Evolutionary conservation across 2,888 invertebrate species (phyloP).

Genomic region (Lymantria monacha): DNA sequence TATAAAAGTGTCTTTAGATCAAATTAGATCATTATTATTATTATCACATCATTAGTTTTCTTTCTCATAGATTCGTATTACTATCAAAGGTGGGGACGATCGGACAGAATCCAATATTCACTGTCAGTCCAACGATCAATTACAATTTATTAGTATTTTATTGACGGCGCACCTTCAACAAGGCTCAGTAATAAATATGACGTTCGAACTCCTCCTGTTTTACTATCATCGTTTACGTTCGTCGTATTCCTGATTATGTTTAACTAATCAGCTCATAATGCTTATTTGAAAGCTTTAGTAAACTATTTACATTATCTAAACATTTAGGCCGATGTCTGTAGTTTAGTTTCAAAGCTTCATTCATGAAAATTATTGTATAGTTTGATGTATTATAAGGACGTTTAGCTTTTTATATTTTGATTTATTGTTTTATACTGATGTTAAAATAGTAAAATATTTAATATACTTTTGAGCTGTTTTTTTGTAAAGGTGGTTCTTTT

Average conservation of each 20-base stretch:
- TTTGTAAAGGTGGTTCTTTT: no score
- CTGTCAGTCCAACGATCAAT: slow-evolving; percentile 15
- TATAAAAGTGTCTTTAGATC: no score
- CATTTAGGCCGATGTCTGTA: no score
- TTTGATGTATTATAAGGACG: no score
- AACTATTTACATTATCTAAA: background rate
- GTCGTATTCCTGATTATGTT: slow-evolving; percentile 1
- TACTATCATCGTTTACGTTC: slow-evolving; percentile 23
- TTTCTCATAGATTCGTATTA: background rate
- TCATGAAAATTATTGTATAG: no score
- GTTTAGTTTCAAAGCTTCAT: no score
- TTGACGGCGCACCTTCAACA: slow-evolving; percentile 24
- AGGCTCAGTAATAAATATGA: slow-evolving; percentile 12
- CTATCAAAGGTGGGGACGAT: background rate
- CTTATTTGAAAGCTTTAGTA: background rate
- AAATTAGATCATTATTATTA: no score
- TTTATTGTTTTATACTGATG: no score
- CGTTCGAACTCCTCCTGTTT: slow-evolving; percentile 31
- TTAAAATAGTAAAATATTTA: no score
- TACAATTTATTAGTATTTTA: slow-evolving; percentile 32
- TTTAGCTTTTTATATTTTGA: no score
- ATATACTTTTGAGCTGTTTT: no score
- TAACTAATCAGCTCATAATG: slow-evolving; percentile 1
- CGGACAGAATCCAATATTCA: background rate
- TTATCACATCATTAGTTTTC: no score